phyloP scores from a whole-genome alignment of 2,888 invertebrate species.

The Cephus runcator region DNA sequence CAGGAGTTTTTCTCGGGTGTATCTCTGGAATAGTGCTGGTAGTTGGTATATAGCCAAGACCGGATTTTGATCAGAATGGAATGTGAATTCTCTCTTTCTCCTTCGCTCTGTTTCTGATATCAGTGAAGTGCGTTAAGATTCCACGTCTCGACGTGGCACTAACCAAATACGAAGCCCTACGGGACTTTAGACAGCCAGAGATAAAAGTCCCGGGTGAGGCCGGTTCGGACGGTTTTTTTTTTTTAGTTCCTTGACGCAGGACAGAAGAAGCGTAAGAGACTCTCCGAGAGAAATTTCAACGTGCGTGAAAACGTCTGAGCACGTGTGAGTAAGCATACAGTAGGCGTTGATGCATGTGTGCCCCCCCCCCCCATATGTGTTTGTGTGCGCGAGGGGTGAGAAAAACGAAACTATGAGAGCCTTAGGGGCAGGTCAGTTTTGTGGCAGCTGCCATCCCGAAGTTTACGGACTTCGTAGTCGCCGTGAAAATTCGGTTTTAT shows the following conservation, averaged over 20 bases:
- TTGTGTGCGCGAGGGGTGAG: constrained; percentile 2
- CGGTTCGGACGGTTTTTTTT: not conserved
- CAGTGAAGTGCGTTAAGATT: not conserved
- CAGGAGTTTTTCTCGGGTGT: not conserved
- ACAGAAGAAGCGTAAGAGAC: not conserved
- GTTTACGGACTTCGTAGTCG: not conserved
- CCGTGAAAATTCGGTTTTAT: not conserved
- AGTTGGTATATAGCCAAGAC: not conserved
- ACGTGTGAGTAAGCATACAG: not conserved
- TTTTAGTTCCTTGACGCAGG: not conserved
- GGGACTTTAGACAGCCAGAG: not conserved
- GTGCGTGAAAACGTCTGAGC: not conserved
- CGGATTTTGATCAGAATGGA: not conserved
- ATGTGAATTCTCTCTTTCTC: not conserved
- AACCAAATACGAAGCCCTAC: not conserved
- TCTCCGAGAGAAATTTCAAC: not conserved
- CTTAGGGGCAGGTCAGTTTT: constrained; percentile 3
- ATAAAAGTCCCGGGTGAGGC: not conserved
- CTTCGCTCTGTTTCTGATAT: not conserved
- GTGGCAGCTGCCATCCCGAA: not conserved
- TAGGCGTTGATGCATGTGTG: not conserved
- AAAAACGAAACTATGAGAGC: not conserved
- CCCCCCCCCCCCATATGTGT: too few relatives aligned
- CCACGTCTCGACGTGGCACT: not conserved
- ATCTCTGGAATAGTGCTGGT: not conserved